Evolutionary conservation across 2,113 vertebrate genomes (phyloP).

Genomic region (Albula goreensis): DNA sequence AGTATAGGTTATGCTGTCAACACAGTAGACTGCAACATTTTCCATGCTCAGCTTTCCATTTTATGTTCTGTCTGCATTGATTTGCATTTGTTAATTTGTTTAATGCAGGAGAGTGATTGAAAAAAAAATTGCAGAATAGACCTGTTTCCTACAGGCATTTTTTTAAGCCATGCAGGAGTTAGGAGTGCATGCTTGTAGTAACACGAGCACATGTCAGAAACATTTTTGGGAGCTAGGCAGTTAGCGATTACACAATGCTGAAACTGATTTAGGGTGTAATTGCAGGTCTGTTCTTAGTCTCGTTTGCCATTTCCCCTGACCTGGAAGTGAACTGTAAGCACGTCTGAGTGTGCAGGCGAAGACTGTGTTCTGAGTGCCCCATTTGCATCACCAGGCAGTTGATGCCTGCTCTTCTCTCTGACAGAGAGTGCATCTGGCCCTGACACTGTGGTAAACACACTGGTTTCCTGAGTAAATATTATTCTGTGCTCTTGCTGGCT

Average conservation of each 20-base stretch:
- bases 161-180: no score
- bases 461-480: slow-evolving; percentile 9
- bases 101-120: no score
- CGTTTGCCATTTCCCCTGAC: background rate
- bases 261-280: background rate
- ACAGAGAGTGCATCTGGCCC: background rate
- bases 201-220: background rate
- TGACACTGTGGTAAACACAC: background rate
- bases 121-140: no score
- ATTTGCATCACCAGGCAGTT: background rate
- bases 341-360: background rate
- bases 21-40: no score
- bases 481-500: background rate
- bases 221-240: background rate
- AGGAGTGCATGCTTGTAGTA: background rate
- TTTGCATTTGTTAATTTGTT: no score
- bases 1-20: no score
- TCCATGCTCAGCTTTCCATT: no score
- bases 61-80: no score
- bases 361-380: background rate
- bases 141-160: no score
- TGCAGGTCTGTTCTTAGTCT: background rate
- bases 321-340: background rate
- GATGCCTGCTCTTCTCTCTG: background rate
- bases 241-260: background rate